Conservation (phyloP, 2,113 vertebrate species). For the Electrona antarctica region DNA sequence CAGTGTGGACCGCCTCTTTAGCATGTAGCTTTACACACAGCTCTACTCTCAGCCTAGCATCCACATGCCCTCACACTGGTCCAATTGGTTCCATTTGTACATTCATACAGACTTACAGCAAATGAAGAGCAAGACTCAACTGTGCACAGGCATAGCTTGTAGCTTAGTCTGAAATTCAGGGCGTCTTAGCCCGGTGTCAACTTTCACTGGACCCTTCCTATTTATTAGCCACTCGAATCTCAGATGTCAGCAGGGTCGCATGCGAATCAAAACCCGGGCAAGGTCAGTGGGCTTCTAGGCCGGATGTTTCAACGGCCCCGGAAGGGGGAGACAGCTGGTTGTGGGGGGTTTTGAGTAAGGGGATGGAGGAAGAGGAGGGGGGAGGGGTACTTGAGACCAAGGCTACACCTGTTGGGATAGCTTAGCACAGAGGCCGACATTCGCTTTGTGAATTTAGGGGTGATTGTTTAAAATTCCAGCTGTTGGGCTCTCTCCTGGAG, state of each 20-base stretch:
- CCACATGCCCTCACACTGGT: neutral
- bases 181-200: slow-evolving; percentile 19
- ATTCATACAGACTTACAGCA: too few species aligned
- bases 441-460: slow-evolving; percentile 11
- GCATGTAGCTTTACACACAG: neutral
- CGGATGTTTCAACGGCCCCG: slow-evolving; percentile 11
- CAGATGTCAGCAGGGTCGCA: slow-evolving; percentile 23
- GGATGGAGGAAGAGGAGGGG: slow-evolving; percentile 17
- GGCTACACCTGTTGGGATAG: slow-evolving; percentile 52
- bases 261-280: slow-evolving; percentile 21
- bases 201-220: slow-evolving; percentile 26
- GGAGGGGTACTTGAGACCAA: slow-evolving; percentile 17
- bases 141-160: slow-evolving; percentile 24
- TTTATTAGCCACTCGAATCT: neutral
- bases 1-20: neutral
- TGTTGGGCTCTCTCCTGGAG: neutral
- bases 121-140: neutral
- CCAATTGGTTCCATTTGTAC: too few species aligned
- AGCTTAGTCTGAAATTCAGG: slow-evolving; percentile 15
- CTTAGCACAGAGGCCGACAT: slow-evolving; percentile 5
- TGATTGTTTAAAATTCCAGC: neutral
- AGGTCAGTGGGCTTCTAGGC: slow-evolving; percentile 62
- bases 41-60: neutral
- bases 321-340: slow-evolving; percentile 55
- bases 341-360: neutral